Evolutionary conservation across 2,888 invertebrate genomes (phyloP), one percentile per base, ranked within the genome.

Genomic region (Anoncus sp.): DNA sequence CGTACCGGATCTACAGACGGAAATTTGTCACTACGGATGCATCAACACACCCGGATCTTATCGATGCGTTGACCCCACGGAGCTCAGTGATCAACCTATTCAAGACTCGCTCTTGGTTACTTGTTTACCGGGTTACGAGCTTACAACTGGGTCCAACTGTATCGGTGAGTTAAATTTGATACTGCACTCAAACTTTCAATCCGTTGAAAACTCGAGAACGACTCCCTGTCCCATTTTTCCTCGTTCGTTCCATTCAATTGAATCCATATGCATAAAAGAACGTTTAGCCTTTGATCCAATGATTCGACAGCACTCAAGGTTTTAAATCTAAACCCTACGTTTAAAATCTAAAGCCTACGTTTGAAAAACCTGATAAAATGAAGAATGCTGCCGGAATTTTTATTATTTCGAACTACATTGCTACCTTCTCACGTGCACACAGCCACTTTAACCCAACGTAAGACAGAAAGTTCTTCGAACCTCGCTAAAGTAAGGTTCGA

Each of bases 1-100:
- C 18, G 92, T 93, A 38, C 89, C 90, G 43, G 90, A 90, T 79
- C 84, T 90, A 27, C 90, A 90, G 82, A 87, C 87, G 70, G 88
- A 90, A 77, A 83, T 87, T 74, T 90, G 90, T 83, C 87, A 84
- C 60, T 87, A 87, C 71, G 90, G 90, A 55, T 94, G 94, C 88
- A 88, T 92, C 82, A 94, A 94, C 87, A 92, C 92, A n/a, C 92
- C 92, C n/a, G 94, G 94, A 20, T 92, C 93, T 59, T 94, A 92
- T 87, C 85, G 87, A 14, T 91, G 91, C 77, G 84, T 87, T 10
- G 85, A 88, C 43, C 84, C 87, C 9, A 80, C 84, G 66, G 88
- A 88, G 74, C 80, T 86, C 66, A 86, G 82, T 82, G 86, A 87
- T 83, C 86, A 88, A 78, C 85, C 85, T 62, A 79, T 81, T 66